A percentile compares a stretch with the other conserved stretches of the same genome.
phyloP scores from a whole-genome alignment of 1,140 invertebrate genomes.

The Cherax quadricarinatus region DNA sequence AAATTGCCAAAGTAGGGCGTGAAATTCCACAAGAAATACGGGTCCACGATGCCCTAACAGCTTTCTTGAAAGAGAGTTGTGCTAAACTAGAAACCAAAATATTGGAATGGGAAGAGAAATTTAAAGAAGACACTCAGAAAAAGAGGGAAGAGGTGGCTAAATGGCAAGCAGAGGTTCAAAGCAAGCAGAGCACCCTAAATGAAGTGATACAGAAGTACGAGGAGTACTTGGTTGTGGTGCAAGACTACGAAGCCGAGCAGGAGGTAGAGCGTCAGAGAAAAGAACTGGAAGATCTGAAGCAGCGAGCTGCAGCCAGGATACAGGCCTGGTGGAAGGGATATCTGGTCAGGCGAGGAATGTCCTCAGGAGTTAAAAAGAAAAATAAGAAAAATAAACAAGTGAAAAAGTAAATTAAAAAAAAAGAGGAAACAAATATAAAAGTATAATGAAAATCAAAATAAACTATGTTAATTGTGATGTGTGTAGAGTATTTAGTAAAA shows the following conservation, averaged over 20 bases:
- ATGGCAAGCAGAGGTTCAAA: slow-evolving; percentile 49
- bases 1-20: slow-evolving; percentile 54
- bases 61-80: slow-evolving; percentile 53
- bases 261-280: slow-evolving; percentile 1
- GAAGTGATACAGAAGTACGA: slow-evolving; percentile 34
- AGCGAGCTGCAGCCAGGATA: slow-evolving; percentile 47
- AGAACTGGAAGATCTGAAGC: slow-evolving; percentile 13
- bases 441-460: no score
- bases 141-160: slow-evolving; percentile 49
- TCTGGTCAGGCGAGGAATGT: slow-evolving; percentile 48
- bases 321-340: slow-evolving; percentile 62
- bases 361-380: slow-evolving; percentile 40
- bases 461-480: no score
- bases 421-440: no score
- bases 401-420: slow-evolving; percentile 28
- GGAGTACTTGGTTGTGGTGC: slow-evolving; percentile 35
- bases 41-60: slow-evolving; percentile 45
- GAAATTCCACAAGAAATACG: slow-evolving; percentile 58
- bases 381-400: slow-evolving; percentile 40
- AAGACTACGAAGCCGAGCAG: slow-evolving; percentile 22
- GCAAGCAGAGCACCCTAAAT: slow-evolving; percentile 11
- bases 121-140: slow-evolving; percentile 28
- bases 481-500: no score
- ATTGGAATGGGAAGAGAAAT: slow-evolving; percentile 42
- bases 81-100: slow-evolving; percentile 34